Percentiles rank a stretch among this genome's conserved stretches.
Evolutionary conservation across 2,113 vertebrate genomes (phyloP).

Genomic region (Nyctereutes procyonoides): DNA sequence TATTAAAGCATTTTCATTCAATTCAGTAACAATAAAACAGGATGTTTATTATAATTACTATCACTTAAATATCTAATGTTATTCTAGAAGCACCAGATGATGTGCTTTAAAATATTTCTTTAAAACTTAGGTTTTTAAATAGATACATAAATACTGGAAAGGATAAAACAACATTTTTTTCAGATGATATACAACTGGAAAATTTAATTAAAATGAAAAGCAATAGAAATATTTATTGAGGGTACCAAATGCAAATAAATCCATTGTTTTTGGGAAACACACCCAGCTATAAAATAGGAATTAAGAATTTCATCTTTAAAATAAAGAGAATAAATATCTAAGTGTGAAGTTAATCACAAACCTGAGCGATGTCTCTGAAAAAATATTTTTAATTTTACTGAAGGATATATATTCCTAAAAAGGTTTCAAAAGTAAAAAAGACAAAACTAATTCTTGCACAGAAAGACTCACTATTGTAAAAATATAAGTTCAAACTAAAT

Average conservation of each 20-base stretch:
- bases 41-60: not conserved
- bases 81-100: not conserved
- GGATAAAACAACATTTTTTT: not conserved
- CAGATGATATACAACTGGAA: not conserved
- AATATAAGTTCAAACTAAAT: conserved; percentile 73
- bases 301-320: not conserved
- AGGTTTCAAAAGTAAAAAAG: conserved; percentile 29
- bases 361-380: not conserved
- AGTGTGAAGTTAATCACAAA: not conserved
- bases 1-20: not conserved
- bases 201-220: not conserved
- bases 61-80: not conserved
- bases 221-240: not conserved
- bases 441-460: not conserved
- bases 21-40: not conserved
- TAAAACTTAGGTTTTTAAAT: not conserved
- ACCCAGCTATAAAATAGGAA: not conserved
- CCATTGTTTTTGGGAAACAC: not conserved
- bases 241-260: not conserved
- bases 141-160: not conserved
- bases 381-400: not conserved
- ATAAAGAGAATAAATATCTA: not conserved
- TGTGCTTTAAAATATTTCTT: not conserved
- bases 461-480: conserved; percentile 64
- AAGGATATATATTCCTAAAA: not conserved